Conservation (phyloP, 2,797 vertebrate genomes). For the Gymnothorax javanicus region DNA sequence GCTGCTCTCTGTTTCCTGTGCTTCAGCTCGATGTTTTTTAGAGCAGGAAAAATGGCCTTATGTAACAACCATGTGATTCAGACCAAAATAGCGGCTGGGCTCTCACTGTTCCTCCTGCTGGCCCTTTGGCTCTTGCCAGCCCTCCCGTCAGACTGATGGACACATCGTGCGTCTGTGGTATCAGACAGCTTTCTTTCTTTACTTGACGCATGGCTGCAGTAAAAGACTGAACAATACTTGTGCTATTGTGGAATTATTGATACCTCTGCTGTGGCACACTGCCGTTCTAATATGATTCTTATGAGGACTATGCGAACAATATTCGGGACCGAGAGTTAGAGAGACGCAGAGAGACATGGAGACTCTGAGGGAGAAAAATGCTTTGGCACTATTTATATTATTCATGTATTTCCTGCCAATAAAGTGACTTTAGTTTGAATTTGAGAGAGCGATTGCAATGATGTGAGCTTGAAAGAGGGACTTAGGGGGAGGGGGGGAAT, state of each 20-base stretch:
- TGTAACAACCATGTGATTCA: constrained; percentile 98
- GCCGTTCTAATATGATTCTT: background rate
- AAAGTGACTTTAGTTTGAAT: no score
- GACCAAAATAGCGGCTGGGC: constrained; percentile 98
- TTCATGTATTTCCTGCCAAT: no score
- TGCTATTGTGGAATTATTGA: constrained; percentile 40
- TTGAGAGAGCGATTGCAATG: constrained; percentile 16
- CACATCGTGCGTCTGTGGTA: constrained; percentile 62
- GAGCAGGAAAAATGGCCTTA: constrained; percentile 99
- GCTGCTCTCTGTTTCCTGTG: constrained; percentile 87
- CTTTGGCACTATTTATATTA: no score
- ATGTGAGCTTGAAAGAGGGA: constrained; percentile 16
- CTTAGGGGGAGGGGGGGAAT: constrained; percentile 1
- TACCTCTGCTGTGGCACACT: background rate
- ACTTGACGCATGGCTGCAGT: background rate
- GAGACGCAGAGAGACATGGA: background rate
- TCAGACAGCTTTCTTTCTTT: constrained; percentile 16
- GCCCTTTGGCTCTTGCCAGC: constrained; percentile 87
- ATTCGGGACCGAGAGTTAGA: background rate
- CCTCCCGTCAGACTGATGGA: constrained; percentile 67
- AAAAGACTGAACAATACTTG: constrained; percentile 45
- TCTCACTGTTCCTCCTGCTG: constrained; percentile 88
- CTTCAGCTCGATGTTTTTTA: constrained; percentile 94
- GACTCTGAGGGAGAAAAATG: background rate
- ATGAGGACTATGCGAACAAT: background rate